Percentiles rank a stretch among this genome's conserved stretches.
Evolutionary conservation across 37 sponge, comb jelly and placozoan genomes (phyloP).

Genomic region (Hormiphora californensis): DNA sequence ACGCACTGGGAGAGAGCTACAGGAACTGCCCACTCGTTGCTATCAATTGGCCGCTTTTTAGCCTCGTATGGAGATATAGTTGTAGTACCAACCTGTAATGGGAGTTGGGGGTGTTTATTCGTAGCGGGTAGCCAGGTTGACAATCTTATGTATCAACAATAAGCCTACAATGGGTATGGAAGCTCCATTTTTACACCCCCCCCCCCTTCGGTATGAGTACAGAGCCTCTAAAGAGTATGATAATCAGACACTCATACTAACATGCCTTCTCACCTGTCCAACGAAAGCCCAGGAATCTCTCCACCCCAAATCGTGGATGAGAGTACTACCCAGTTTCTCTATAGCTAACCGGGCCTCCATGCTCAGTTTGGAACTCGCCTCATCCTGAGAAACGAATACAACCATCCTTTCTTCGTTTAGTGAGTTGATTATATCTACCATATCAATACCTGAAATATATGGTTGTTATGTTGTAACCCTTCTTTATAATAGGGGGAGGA

Average conservation of each 20-base stretch:
- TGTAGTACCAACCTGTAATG: conserved; percentile 22
- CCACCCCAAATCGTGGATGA: conserved; percentile 36
- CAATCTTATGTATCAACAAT: too few species aligned
- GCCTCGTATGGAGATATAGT: conserved; percentile 14
- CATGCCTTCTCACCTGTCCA: too few species aligned
- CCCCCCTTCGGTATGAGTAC: too few species aligned
- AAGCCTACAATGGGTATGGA: too few species aligned
- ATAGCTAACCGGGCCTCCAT: background rate
- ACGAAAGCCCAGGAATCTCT: background rate
- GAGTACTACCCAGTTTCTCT: conserved; percentile 34
- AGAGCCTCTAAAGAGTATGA: too few species aligned
- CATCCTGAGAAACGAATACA: conserved; percentile 34
- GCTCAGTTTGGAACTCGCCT: background rate
- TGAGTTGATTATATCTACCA: conserved; percentile 7
- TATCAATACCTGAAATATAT: conserved; percentile 15
- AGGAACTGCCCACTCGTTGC: background rate
- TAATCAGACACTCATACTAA: too few species aligned
- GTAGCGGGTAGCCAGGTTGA: too few species aligned
- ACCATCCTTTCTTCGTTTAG: conserved; percentile 35
- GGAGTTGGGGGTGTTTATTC: too few species aligned
- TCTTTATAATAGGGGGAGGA: too few species aligned
- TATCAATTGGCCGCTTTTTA: background rate
- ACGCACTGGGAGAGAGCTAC: conserved; percentile 47
- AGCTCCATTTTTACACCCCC: too few species aligned
- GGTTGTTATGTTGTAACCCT: too few species aligned